A percentile compares a stretch with the other conserved stretches of the same genome.
These are phyloP conservation scores for Pica pica DNA, from an alignment of 2,113 vertebrate species.

Conservation along the genomic window DNA sequence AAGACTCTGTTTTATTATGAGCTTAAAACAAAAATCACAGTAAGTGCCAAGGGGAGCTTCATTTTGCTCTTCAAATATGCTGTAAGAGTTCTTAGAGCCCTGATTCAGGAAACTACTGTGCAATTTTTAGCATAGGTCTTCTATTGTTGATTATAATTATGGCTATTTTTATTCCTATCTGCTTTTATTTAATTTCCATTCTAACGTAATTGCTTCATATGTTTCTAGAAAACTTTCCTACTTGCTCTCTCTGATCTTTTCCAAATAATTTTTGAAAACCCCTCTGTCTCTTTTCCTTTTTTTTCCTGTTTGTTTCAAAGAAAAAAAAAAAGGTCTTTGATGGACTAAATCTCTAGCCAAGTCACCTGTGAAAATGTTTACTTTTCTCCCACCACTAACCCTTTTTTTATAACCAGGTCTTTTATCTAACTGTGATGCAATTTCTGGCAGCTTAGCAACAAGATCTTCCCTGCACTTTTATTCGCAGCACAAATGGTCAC, in stretches of 20 bases:
- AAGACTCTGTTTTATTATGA: background rate
- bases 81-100: background rate
- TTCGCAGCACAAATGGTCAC: background rate
- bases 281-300: background rate
- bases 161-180: background rate
- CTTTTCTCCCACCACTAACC: background rate
- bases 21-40: background rate
- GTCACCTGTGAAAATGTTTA: constrained; percentile 48
- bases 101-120: background rate
- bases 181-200: background rate
- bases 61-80: background rate
- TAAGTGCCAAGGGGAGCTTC: background rate
- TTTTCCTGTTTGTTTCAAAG: background rate
- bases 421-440: background rate
- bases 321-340: background rate
- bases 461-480: background rate
- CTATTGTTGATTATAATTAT: background rate
- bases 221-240: background rate
- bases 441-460: constrained; percentile 7
- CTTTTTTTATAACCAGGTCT: background rate
- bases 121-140: background rate
- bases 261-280: background rate
- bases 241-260: background rate
- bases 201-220: background rate
- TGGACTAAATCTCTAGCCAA: background rate